A percentile compares a stretch with the other conserved stretches of the same genome.
Evolutionary conservation across 1,140 invertebrate genomes (phyloP).

Genomic region (Coboldia fuscipes): DNA sequence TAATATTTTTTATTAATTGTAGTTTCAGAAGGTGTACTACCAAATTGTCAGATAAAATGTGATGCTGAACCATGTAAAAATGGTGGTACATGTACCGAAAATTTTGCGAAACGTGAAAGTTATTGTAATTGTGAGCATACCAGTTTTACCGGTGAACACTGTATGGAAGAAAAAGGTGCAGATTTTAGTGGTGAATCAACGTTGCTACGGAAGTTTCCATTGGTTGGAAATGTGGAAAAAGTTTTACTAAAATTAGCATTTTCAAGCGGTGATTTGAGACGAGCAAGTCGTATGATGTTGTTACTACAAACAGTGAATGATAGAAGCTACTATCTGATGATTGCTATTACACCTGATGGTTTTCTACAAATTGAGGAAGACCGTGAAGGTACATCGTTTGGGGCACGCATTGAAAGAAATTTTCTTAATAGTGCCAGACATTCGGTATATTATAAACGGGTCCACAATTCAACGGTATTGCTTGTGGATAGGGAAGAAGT

Average conservation of each 20-base stretch:
- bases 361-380: slow-evolving; percentile 70
- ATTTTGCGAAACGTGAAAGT: slow-evolving; percentile 63
- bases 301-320: slow-evolving; percentile 62
- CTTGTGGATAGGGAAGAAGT: slow-evolving; percentile 56
- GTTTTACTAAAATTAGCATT: slow-evolving; percentile 63
- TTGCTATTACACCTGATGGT: slow-evolving; percentile 59
- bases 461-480: slow-evolving; percentile 42
- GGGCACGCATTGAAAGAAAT: slow-evolving; percentile 47
- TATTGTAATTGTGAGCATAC: slow-evolving; percentile 75
- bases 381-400: slow-evolving; percentile 41
- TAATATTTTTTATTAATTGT: neutral
- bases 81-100: slow-evolving; percentile 68
- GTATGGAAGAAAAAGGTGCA: slow-evolving; percentile 59
- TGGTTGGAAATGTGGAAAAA: slow-evolving; percentile 40
- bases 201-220: slow-evolving; percentile 48
- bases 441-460: slow-evolving; percentile 62
- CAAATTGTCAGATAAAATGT: slow-evolving; percentile 74
- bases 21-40: slow-evolving; percentile 36
- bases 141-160: slow-evolving; percentile 65
- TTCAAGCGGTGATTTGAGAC: slow-evolving; percentile 51
- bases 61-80: slow-evolving; percentile 71
- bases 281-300: slow-evolving; percentile 50
- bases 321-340: slow-evolving; percentile 59
- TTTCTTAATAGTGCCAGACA: slow-evolving; percentile 63
- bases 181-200: slow-evolving; percentile 72